These are phyloP conservation scores for Mola mola DNA, from an alignment of 2,113 vertebrate species.

Conservation along the genomic window DNA sequence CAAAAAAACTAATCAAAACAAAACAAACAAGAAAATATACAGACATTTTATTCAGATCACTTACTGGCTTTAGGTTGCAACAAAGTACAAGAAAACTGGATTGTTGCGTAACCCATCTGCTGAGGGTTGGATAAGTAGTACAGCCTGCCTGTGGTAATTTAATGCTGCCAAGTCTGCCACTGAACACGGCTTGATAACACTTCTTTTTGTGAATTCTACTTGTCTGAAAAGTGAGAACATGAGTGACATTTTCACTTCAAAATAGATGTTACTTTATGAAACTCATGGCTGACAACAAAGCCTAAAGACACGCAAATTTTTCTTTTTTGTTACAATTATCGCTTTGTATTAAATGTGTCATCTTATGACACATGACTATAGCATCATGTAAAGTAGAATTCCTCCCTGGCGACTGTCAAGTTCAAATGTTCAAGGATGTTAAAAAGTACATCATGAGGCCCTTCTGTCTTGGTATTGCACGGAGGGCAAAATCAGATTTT, in stretches of 20 bases:
- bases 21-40: background rate
- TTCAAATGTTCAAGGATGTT: slow-evolving; percentile 52
- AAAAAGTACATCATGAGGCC: slow-evolving; percentile 5
- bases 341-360: slow-evolving; percentile 13
- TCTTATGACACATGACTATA: slow-evolving; percentile 34
- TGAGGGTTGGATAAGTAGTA: slow-evolving; percentile 33
- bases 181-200: slow-evolving; percentile 42
- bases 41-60: slow-evolving; percentile 19
- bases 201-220: slow-evolving; percentile 32
- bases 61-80: slow-evolving; percentile 14
- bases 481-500: slow-evolving; percentile 55
- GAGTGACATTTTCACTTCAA: slow-evolving; percentile 60
- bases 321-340: slow-evolving; percentile 42
- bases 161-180: slow-evolving; percentile 31
- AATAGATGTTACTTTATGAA: slow-evolving; percentile 59
- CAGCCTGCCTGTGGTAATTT: slow-evolving; percentile 31
- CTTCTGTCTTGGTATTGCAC: slow-evolving; percentile 35
- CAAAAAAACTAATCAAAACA: slow-evolving; percentile 10
- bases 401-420: slow-evolving; percentile 32
- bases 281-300: slow-evolving; percentile 35
- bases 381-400: slow-evolving; percentile 24
- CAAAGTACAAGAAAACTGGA: slow-evolving; percentile 15
- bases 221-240: slow-evolving; percentile 36
- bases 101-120: slow-evolving; percentile 32
- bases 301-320: slow-evolving; percentile 16